These are phyloP conservation scores for Zaprionus lineosus DNA, from an alignment of 2,888 invertebrate genomes.

Conservation along the genomic window DNA sequence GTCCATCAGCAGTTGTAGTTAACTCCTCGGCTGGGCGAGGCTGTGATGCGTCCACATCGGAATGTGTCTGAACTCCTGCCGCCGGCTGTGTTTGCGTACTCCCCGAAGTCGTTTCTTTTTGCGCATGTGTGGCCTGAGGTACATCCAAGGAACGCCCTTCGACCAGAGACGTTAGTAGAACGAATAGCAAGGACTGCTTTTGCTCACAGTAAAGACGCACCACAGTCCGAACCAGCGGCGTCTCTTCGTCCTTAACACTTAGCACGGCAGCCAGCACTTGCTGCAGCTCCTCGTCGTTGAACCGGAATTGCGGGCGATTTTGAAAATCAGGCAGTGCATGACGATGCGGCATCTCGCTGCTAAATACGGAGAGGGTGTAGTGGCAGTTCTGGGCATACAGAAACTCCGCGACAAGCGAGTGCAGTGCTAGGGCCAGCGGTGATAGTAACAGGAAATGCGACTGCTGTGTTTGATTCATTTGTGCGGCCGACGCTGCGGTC, in stretches of 20 bases:
- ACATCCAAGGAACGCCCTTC: neutral
- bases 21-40: slow-evolving; percentile 34
- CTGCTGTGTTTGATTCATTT: slow-evolving; percentile 7
- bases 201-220: slow-evolving; percentile 30
- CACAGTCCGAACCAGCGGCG: slow-evolving; percentile 5
- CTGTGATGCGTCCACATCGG: slow-evolving; percentile 29
- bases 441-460: slow-evolving; percentile 54
- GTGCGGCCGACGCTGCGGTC: slow-evolving; percentile 12
- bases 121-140: neutral
- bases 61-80: slow-evolving; percentile 11
- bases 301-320: slow-evolving; percentile 73
- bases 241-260: slow-evolving; percentile 22
- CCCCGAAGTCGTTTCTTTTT: no score
- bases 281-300: slow-evolving; percentile 71
- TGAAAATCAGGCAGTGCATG: slow-evolving; percentile 80
- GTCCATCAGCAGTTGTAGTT: slow-evolving; percentile 27
- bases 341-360: slow-evolving; percentile 80
- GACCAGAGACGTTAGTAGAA: slow-evolving; percentile 31
- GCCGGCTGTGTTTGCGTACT: slow-evolving; percentile 36
- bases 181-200: slow-evolving; percentile 30
- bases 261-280: slow-evolving; percentile 64
- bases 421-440: slow-evolving; percentile 75
- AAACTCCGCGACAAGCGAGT: slow-evolving; percentile 82
- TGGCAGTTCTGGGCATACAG: slow-evolving; percentile 81
- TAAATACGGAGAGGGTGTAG: slow-evolving; percentile 81